Conservation (phyloP, 2,113 vertebrate genomes). For the Brachypteracias leptosomus region DNA sequence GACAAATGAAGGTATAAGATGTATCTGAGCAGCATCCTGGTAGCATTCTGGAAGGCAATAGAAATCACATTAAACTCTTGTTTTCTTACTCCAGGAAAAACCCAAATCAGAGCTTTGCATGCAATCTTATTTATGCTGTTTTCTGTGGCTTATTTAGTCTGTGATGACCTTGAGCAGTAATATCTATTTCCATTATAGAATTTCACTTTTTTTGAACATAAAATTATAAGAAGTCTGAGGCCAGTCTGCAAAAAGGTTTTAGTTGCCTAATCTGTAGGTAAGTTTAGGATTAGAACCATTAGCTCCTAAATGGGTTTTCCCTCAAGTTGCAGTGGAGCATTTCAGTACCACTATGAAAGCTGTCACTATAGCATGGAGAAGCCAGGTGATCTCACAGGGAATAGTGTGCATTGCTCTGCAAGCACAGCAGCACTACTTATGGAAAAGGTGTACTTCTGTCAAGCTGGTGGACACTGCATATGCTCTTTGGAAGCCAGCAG, state of each 20-base stretch:
- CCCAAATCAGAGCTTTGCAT: neutral
- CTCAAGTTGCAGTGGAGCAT: neutral
- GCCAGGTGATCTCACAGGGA: neutral
- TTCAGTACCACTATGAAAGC: neutral
- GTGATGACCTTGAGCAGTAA: neutral
- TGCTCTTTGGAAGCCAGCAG: neutral
- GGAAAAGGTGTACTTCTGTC: neutral
- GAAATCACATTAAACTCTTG: neutral
- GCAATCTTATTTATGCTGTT: neutral
- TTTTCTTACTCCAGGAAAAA: neutral
- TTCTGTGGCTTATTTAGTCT: neutral
- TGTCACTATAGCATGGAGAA: neutral
- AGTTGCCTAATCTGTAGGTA: neutral
- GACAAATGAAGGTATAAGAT: neutral
- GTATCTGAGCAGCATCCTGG: neutral
- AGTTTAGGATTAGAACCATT: neutral
- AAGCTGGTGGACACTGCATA: neutral
- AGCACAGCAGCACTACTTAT: fast-evolving
- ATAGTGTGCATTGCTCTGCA: neutral
- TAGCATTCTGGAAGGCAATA: neutral
- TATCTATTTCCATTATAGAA: neutral
- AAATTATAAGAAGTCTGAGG: neutral
- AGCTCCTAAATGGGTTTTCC: neutral
- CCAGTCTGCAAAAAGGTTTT: neutral
- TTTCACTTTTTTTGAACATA: neutral